Percentiles rank a stretch among this genome's conserved stretches.
These are phyloP conservation scores for Ridgeia piscesae DNA, from an alignment of 1,140 invertebrate species.

Conservation along the genomic window DNA sequence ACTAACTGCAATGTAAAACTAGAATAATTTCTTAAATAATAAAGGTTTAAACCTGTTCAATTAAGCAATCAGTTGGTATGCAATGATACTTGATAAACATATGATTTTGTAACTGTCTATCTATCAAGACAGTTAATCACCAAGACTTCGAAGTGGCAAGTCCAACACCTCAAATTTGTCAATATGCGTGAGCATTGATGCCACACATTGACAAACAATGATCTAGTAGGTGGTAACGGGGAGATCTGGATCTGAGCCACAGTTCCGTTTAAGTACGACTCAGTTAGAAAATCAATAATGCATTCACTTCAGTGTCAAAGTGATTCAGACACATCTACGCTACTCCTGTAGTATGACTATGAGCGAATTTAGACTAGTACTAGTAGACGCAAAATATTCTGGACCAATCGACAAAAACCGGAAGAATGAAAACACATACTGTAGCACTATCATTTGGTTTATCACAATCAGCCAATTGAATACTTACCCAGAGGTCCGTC, in stretches of 20 bases:
- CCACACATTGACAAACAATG: neutral
- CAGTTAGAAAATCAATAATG: neutral
- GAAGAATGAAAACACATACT: neutral
- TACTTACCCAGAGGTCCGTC: conserved; percentile 19
- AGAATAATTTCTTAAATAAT: too few relatives aligned
- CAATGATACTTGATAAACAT: too few relatives aligned
- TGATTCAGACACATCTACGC: neutral
- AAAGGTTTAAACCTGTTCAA: too few relatives aligned
- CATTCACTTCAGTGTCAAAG: too few relatives aligned
- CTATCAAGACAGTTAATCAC: too few relatives aligned
- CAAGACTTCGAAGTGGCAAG: too few relatives aligned
- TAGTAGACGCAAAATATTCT: neutral
- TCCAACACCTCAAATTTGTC: too few relatives aligned
- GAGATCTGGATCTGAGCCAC: neutral
- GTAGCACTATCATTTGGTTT: neutral
- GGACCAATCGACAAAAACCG: neutral
- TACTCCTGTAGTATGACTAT: too few relatives aligned
- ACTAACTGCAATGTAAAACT: too few relatives aligned
- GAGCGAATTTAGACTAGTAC: neutral
- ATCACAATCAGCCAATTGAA: neutral
- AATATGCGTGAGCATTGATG: too few relatives aligned
- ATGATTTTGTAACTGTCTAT: too few relatives aligned
- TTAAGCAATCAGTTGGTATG: too few relatives aligned
- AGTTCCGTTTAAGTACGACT: neutral
- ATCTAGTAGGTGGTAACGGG: neutral